These are phyloP conservation scores for Gallinago media DNA, from an alignment of 2,113 vertebrate species.

Conservation along the genomic window DNA sequence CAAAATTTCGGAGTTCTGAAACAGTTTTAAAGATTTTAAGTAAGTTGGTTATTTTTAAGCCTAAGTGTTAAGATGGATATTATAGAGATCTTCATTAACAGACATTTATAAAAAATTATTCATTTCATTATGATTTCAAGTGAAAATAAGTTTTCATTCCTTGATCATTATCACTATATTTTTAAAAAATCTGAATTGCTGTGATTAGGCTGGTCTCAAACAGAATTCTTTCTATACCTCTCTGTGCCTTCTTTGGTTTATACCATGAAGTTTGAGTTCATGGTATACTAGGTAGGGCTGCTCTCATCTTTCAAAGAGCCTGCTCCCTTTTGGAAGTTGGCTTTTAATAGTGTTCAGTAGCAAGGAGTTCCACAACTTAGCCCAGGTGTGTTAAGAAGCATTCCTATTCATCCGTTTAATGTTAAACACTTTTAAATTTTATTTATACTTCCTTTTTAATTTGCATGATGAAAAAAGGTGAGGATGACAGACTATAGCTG, in stretches of 20 bases:
- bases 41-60: background rate
- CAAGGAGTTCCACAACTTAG: background rate
- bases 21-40: background rate
- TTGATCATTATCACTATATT: background rate
- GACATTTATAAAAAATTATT: accelerated
- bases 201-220: background rate
- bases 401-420: background rate
- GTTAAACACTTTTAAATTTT: constrained; percentile 10
- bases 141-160: background rate
- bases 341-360: background rate
- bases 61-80: background rate
- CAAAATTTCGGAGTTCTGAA: background rate
- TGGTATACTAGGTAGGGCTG: background rate
- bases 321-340: background rate
- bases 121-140: background rate
- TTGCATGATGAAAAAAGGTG: constrained; percentile 15
- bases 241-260: background rate
- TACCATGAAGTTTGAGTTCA: background rate
- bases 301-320: background rate
- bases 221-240: background rate
- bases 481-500: background rate
- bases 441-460: constrained; percentile 31
- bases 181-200: background rate
- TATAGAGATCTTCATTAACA: background rate
- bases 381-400: background rate